Evolutionary conservation across 1,140 invertebrate species (phyloP).

Genomic region (Ceratoteleas bidentatus): DNA sequence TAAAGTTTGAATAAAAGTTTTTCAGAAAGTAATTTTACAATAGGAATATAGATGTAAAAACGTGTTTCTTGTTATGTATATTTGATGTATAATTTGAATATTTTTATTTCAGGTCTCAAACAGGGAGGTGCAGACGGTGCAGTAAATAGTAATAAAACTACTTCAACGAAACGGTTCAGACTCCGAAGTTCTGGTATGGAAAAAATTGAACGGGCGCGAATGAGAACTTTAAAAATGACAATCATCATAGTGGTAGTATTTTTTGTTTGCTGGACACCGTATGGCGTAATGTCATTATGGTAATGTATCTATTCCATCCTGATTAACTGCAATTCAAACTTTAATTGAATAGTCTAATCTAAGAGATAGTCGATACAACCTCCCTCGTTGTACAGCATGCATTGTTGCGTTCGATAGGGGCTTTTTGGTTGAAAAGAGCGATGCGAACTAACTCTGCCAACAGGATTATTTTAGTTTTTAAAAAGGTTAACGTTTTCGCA

Average conservation of each 20-base stretch:
- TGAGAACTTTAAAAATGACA: slow-evolving; percentile 90
- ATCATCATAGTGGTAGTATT: slow-evolving; percentile 90
- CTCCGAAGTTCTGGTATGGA: slow-evolving; percentile 86
- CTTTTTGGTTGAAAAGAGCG: too few relatives aligned
- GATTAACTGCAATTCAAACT: too few relatives aligned
- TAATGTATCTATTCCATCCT: slow-evolving; percentile 68
- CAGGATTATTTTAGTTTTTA: too few relatives aligned
- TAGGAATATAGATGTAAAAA: neutral
- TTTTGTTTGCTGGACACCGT: slow-evolving; percentile 91
- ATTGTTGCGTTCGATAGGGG: too few relatives aligned
- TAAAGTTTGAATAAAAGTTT: neutral
- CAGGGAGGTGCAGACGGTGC: slow-evolving; percentile 50
- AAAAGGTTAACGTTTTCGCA: too few relatives aligned
- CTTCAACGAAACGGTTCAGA: slow-evolving; percentile 67
- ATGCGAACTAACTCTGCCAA: too few relatives aligned
- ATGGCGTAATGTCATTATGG: slow-evolving; percentile 88
- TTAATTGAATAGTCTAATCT: too few relatives aligned
- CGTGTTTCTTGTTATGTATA: neutral
- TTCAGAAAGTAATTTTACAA: neutral
- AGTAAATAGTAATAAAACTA: slow-evolving; percentile 36
- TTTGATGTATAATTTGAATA: neutral
- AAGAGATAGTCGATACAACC: too few relatives aligned
- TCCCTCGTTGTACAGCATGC: neutral
- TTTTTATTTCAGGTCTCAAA: slow-evolving; percentile 43
- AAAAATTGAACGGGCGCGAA: slow-evolving; percentile 86